Conservation (phyloP, 2,888 invertebrate species). For the Nemoura dubitans region DNA sequence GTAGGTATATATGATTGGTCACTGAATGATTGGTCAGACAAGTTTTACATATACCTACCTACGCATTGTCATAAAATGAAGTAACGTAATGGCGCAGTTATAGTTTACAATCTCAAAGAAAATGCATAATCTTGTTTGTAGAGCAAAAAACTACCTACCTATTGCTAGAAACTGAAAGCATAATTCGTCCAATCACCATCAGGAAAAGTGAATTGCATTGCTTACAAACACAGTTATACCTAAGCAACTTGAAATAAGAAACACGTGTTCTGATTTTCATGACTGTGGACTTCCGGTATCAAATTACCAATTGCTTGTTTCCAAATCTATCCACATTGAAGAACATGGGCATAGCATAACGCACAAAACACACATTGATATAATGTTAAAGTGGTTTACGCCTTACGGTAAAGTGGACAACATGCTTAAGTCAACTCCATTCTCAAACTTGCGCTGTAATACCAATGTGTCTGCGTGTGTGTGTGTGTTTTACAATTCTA, state of each 20-base stretch:
- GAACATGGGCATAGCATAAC: not conserved
- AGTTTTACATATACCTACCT: too few relatives aligned
- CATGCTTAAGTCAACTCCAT: not conserved
- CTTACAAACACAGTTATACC: not conserved
- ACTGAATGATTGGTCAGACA: not conserved
- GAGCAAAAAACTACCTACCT: not conserved
- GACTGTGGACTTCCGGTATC: not conserved
- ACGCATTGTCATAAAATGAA: not conserved
- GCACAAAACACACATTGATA: not conserved
- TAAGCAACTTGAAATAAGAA: not conserved
- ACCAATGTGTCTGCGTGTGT: not conserved
- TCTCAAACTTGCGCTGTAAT: not conserved
- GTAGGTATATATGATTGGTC: too few relatives aligned
- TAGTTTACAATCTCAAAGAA: not conserved
- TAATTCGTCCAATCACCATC: not conserved
- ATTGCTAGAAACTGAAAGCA: not conserved
- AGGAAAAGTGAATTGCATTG: not conserved
- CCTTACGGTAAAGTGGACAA: not conserved
- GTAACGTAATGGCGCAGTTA: too few relatives aligned
- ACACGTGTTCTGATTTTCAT: not conserved
- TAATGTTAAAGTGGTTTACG: conserved; percentile 12
- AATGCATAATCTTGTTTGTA: conserved; percentile 7
- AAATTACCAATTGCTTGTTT: not conserved
- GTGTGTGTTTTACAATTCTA: not conserved
- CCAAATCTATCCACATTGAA: not conserved